Evolutionary conservation across 92 coral and sea anemone species (phyloP), one percentile per base, ranked within the genome.

Genomic region (Paragorgia papillata): DNA sequence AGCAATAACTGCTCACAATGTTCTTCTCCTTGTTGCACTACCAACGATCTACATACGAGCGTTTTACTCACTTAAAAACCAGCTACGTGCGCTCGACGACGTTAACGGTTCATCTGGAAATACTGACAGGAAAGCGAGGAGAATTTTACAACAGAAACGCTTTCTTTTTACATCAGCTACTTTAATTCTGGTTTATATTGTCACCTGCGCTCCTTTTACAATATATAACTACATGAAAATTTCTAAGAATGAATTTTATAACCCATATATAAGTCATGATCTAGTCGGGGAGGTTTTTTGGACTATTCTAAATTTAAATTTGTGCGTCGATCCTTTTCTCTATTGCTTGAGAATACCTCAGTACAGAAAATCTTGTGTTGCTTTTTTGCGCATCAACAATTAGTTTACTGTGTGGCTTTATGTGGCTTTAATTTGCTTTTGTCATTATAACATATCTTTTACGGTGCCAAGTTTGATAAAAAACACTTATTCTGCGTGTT

Each of bases 161-260:
- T 65, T 65, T 65, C 73, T 65, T 7, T 20, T 65, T 13, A 35
- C 54, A 6, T 65, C 73, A 6, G 53, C 73, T 33, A 30, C 27
- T 5, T 28, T 65, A 8, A 29, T 65, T 1, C 13, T 65, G 73
- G 28, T 39, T 20, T 39, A 37, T 39, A 8, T 65, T 10, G 6
- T 33, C 44, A 65, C 73, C 20, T 65, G 73, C 14, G 73, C 73
- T 35, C 73, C 73, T 2, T 65, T 65, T 18, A 65, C 54, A 2
- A 21, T 65, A 33, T 51, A 41, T 22, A 34, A 65, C 15, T 65
- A 37, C 44, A 22, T 37, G 29, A 41, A 65, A 65, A 12, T 39
- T 13, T 65, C 73, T n/a, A 8, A 65, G 20, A 62, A 62, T 62
- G 68, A 19, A 25, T 9, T 18, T 43, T 62, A 62, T 34, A 62